phyloP scores from a whole-genome alignment of 2,113 vertebrate species.

The Indicator maculatus region DNA sequence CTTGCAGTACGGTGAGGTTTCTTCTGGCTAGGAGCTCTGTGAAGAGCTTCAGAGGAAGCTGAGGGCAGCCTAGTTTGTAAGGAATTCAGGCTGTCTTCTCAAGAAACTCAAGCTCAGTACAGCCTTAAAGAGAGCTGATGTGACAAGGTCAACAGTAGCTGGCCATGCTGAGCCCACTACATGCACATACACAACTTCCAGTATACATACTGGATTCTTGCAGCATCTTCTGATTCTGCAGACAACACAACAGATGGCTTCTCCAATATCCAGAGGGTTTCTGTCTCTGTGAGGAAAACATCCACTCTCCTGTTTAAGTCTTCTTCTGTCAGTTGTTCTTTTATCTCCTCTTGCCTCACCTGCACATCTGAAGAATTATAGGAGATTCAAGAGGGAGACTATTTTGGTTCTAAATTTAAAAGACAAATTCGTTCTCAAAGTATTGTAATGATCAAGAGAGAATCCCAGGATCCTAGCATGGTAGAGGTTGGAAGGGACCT shows the following conservation, averaged over 20 bases:
- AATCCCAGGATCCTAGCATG: too few relatives aligned
- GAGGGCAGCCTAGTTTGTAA: background rate
- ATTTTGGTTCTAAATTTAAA: background rate
- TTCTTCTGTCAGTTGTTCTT: constrained; percentile 72
- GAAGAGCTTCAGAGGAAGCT: background rate
- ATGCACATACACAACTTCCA: background rate
- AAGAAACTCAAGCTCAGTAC: background rate
- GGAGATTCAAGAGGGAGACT: background rate
- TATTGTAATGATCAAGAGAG: background rate
- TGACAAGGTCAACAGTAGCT: too few relatives aligned
- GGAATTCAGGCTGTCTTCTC: background rate
- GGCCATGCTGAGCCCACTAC: background rate
- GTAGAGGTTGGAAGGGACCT: too few relatives aligned
- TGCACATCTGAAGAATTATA: constrained; percentile 69
- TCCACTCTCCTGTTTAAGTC: constrained; percentile 77
- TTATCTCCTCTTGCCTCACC: constrained; percentile 44
- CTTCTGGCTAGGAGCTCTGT: background rate
- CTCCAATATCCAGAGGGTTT: constrained; percentile 81
- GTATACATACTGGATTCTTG: constrained; percentile 73
- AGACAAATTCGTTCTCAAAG: background rate
- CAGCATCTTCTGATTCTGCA: constrained; percentile 78
- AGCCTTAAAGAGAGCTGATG: background rate
- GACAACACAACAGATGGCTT: constrained; percentile 77
- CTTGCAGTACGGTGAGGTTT: background rate
- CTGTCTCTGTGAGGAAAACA: constrained; percentile 79